A percentile compares a stretch with the other conserved stretches of the same genome.
Evolutionary conservation across 2,888 invertebrate genomes (phyloP).

Genomic region (Drosophila subsilvestris): DNA sequence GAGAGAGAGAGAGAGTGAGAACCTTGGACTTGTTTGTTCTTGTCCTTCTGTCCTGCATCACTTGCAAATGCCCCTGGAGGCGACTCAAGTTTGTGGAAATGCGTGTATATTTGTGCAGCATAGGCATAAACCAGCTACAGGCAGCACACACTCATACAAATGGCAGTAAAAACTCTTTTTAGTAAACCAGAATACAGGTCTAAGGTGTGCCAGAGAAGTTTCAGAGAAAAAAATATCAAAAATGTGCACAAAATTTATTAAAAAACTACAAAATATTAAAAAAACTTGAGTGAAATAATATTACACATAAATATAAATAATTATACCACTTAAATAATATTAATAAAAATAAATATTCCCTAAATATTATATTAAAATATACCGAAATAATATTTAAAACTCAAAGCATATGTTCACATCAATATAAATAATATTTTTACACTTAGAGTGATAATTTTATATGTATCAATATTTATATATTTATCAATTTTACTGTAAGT

Average conservation of each 20-base stretch:
- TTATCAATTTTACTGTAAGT: background rate
- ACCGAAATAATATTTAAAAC: no score
- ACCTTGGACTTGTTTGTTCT: constrained; percentile 33
- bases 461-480: no score
- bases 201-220: background rate
- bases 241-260: background rate
- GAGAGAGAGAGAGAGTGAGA: background rate
- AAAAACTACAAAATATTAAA: background rate
- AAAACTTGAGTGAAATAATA: no score
- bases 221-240: background rate
- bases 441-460: no score
- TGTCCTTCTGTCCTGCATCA: constrained; percentile 45
- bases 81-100: constrained; percentile 3
- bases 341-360: no score
- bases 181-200: background rate
- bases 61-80: constrained; percentile 14
- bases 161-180: background rate
- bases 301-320: no score
- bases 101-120: background rate
- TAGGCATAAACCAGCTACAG: background rate
- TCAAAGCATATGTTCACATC: no score
- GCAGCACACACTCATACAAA: background rate
- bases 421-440: no score
- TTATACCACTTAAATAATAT: no score
- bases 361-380: no score